Evolutionary conservation across 2,797 vertebrate genomes (phyloP).

Genomic region (Triplophysa bombifrons): DNA sequence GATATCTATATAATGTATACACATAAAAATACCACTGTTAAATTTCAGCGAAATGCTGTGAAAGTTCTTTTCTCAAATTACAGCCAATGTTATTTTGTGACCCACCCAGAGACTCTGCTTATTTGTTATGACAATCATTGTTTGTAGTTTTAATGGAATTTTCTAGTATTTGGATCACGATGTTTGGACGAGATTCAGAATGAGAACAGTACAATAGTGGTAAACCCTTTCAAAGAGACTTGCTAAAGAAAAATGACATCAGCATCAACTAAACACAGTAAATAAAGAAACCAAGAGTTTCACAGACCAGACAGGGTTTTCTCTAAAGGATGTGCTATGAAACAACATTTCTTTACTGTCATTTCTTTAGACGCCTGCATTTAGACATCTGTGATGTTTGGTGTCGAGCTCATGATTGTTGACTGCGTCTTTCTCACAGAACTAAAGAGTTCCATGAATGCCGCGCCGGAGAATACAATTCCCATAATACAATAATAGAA

Average conservation of each 20-base stretch:
- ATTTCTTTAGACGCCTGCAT: neutral
- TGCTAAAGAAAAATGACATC: neutral
- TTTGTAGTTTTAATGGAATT: no score
- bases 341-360: neutral
- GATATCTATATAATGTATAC: no score
- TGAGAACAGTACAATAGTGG: no score
- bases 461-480: constrained; percentile 14
- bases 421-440: constrained; percentile 3
- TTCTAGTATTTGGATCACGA: no score
- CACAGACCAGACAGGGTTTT: neutral
- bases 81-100: no score
- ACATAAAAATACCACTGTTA: no score
- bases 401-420: neutral
- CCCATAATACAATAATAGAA: constrained; percentile 31
- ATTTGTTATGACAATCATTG: no score
- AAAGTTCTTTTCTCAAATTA: no score
- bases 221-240: neutral
- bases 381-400: neutral
- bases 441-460: neutral
- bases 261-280: neutral
- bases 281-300: no score
- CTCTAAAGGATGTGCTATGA: neutral
- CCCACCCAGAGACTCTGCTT: no score
- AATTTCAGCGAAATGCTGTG: no score
- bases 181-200: no score